Percentiles rank a stretch among this genome's conserved stretches.
These are phyloP conservation scores for Apodemia zela DNA, from an alignment of 2,888 invertebrate genomes.

Conservation along the genomic window DNA sequence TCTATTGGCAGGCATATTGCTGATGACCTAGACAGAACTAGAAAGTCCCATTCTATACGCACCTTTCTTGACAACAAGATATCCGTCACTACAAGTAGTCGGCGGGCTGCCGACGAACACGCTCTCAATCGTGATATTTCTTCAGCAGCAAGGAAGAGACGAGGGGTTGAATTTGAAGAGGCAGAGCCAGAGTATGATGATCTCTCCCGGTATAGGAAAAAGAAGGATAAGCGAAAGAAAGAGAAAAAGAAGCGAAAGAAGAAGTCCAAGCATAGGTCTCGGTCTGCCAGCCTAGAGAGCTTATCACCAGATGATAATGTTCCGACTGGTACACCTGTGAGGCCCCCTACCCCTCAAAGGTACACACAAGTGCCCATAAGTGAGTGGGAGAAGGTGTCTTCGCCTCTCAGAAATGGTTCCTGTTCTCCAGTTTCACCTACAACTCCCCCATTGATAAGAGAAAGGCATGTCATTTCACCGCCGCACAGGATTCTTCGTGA, in stretches of 20 bases:
- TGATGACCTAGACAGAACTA: constrained; percentile 65
- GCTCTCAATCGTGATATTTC: constrained; percentile 63
- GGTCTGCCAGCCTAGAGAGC: constrained; percentile 85
- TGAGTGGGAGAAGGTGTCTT: constrained; percentile 78
- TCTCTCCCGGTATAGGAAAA: constrained; percentile 79
- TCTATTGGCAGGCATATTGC: constrained; percentile 67
- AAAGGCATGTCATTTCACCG: constrained; percentile 43
- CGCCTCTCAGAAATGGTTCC: constrained; percentile 78
- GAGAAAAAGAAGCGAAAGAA: constrained; percentile 86
- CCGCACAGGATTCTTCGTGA: constrained; percentile 51
- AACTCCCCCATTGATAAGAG: constrained; percentile 70
- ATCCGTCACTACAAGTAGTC: constrained; percentile 62
- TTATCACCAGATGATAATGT: constrained; percentile 79
- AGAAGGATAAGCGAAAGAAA: constrained; percentile 88
- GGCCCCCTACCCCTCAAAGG: constrained; percentile 51
- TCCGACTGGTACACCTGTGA: constrained; percentile 49
- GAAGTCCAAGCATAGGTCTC: constrained; percentile 85
- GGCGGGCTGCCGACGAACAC: constrained; percentile 61
- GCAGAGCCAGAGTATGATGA: constrained; percentile 72
- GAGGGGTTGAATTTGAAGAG: constrained; percentile 56
- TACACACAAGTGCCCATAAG: constrained; percentile 70
- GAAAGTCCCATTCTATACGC: constrained; percentile 67
- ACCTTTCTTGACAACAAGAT: constrained; percentile 73
- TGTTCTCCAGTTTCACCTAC: constrained; percentile 81
- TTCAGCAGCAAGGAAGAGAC: constrained; percentile 58